Percentiles rank a stretch among this genome's conserved stretches.
Evolutionary conservation across 2,113 vertebrate species (phyloP).

Genomic region (Aepyceros melampus): DNA sequence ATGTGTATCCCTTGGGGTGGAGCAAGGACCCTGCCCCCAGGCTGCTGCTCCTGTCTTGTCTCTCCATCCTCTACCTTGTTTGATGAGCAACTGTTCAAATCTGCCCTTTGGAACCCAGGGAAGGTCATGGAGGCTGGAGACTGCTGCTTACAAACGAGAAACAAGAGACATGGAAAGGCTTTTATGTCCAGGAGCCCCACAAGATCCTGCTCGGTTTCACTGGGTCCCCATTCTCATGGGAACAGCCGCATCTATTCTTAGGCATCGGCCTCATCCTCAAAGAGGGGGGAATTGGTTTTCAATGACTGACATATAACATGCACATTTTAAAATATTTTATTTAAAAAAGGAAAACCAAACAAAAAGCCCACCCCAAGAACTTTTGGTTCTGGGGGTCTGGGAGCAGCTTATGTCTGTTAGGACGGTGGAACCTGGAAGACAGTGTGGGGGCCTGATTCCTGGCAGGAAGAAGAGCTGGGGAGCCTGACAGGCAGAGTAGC

Average conservation of each 20-base stretch:
- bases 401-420: constrained; percentile 58
- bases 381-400: constrained; percentile 34
- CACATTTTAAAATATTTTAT: constrained; percentile 58
- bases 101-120: background rate
- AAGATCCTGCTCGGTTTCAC: background rate
- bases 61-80: background rate
- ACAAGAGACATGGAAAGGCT: background rate
- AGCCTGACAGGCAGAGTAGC: background rate
- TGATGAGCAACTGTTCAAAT: background rate
- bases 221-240: background rate
- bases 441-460: background rate
- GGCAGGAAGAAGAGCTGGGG: background rate
- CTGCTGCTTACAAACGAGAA: background rate
- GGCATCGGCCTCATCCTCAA: background rate
- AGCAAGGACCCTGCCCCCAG: background rate
- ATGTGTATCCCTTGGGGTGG: background rate
- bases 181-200: background rate
- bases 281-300: background rate
- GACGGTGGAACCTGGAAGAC: constrained; percentile 55
- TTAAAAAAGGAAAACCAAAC: constrained; percentile 36
- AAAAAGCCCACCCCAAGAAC: constrained; percentile 54
- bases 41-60: background rate
- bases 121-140: background rate
- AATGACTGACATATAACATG: background rate
- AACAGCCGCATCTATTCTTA: background rate